Percentiles rank a stretch among this genome's conserved stretches.
These are phyloP conservation scores for Drosophila neutralis DNA, from an alignment of 2,888 invertebrate genomes.

Conservation along the genomic window DNA sequence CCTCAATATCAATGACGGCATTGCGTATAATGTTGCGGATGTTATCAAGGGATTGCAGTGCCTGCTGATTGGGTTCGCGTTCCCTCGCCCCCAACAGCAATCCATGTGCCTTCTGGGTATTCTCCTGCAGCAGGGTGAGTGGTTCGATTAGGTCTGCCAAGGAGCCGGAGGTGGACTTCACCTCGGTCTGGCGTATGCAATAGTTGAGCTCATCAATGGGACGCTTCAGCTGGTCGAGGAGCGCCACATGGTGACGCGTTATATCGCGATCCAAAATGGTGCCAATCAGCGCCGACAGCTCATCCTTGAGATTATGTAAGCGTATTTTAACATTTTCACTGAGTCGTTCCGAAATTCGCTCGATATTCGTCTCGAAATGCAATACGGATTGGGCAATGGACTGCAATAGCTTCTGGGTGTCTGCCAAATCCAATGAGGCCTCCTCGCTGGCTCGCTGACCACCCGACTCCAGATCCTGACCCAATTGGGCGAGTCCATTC, in stretches of 20 bases:
- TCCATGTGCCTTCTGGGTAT: conserved; percentile 81
- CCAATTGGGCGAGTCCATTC: conserved; percentile 85
- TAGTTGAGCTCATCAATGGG: conserved; percentile 86
- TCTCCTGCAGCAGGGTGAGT: conserved; percentile 81
- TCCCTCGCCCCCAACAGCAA: conserved; percentile 68
- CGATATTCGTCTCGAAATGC: conserved; percentile 84
- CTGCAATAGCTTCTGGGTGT: conserved; percentile 84
- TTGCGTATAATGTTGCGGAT: conserved; percentile 78
- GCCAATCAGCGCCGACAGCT: conserved; percentile 86
- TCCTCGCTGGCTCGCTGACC: conserved; percentile 79
- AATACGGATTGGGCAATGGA: conserved; percentile 84
- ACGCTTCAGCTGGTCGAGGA: conserved; percentile 85
- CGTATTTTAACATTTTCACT: conserved; percentile 74
- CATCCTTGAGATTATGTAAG: conserved; percentile 85
- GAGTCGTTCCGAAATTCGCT: conserved; percentile 72
- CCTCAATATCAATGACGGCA: conserved; percentile 82
- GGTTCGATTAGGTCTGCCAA: conserved; percentile 83
- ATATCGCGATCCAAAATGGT: conserved; percentile 86
- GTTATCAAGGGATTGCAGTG: conserved; percentile 74
- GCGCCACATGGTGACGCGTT: conserved; percentile 83
- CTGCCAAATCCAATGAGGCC: conserved; percentile 80
- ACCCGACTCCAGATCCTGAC: conserved; percentile 85
- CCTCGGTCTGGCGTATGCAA: conserved; percentile 84
- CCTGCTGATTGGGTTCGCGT: conserved; percentile 71
- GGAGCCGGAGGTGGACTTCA: conserved; percentile 83